phyloP scores from a whole-genome alignment of 2,888 invertebrate genomes.

The Lasioglossum vierecki region DNA sequence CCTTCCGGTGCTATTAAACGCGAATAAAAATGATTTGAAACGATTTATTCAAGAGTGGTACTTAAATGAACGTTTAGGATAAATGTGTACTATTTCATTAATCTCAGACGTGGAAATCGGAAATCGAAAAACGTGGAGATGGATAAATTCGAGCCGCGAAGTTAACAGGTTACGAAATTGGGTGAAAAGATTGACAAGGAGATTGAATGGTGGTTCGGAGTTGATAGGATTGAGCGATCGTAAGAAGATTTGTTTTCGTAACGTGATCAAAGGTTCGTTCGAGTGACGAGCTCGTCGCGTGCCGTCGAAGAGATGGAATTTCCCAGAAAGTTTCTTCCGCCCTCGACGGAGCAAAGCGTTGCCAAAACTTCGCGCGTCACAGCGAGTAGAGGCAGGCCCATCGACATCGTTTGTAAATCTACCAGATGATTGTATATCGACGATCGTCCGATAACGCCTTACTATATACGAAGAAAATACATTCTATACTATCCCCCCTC shows the following conservation, averaged over 20 bases:
- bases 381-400: not conserved
- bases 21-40: not conserved
- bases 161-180: not conserved
- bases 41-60: no score
- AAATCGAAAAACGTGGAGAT: not conserved
- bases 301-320: not conserved
- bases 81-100: no score
- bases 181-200: not conserved
- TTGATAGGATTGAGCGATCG: not conserved
- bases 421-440: conserved; percentile 34
- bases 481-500: conserved; percentile 6
- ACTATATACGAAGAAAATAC: conserved; percentile 32
- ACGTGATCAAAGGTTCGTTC: not conserved
- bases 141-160: not conserved
- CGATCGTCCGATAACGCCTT: conserved; percentile 49
- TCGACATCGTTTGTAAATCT: conserved; percentile 25
- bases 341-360: conserved; percentile 15
- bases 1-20: no score
- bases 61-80: no score
- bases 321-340: not conserved
- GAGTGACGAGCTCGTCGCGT: not conserved
- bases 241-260: not conserved
- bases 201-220: not conserved
- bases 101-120: not conserved
- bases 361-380: conserved; percentile 26